Evolutionary conservation across 2,797 vertebrate genomes (phyloP).

Genomic region (Epinephelus malabaricus): DNA sequence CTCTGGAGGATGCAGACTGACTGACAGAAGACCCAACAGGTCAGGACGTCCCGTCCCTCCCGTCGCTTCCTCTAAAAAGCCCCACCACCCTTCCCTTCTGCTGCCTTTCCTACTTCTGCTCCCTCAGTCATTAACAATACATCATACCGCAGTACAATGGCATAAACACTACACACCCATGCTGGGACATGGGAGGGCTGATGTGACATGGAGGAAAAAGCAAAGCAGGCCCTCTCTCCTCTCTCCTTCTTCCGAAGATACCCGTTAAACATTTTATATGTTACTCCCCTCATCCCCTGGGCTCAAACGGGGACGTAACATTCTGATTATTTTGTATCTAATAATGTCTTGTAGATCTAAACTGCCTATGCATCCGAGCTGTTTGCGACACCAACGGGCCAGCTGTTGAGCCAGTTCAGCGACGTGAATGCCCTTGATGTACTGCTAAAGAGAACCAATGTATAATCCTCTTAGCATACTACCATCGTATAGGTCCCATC

Average conservation of each 20-base stretch:
- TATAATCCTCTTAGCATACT: slow-evolving; percentile 78
- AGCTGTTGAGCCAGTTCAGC: slow-evolving; percentile 41
- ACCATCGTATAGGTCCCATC: slow-evolving; percentile 53
- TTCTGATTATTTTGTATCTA: slow-evolving; percentile 31
- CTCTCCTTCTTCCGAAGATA: no score
- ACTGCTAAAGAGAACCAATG: slow-evolving; percentile 47
- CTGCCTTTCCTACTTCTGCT: slow-evolving; percentile 55
- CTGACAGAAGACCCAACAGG: slow-evolving; percentile 71
- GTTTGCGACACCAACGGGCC: slow-evolving; percentile 12
- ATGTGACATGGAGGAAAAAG: slow-evolving; percentile 28
- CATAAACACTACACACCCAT: slow-evolving; percentile 59
- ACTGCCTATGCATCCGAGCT: not conserved
- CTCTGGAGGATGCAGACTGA: slow-evolving; percentile 66
- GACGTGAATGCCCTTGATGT: slow-evolving; percentile 55
- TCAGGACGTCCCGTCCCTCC: slow-evolving; percentile 75
- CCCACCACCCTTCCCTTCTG: slow-evolving; percentile 66
- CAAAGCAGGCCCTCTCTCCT: slow-evolving; percentile 18
- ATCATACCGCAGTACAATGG: slow-evolving; percentile 67
- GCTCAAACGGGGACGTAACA: no score
- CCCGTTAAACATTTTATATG: no score
- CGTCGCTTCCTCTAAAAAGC: slow-evolving; percentile 65
- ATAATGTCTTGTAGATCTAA: slow-evolving; percentile 12
- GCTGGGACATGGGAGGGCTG: slow-evolving; percentile 33
- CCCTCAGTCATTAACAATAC: slow-evolving; percentile 76
- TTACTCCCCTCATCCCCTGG: no score